Evolutionary conservation across 2,113 vertebrate species (phyloP).

Genomic region (Notothenia rossii): DNA sequence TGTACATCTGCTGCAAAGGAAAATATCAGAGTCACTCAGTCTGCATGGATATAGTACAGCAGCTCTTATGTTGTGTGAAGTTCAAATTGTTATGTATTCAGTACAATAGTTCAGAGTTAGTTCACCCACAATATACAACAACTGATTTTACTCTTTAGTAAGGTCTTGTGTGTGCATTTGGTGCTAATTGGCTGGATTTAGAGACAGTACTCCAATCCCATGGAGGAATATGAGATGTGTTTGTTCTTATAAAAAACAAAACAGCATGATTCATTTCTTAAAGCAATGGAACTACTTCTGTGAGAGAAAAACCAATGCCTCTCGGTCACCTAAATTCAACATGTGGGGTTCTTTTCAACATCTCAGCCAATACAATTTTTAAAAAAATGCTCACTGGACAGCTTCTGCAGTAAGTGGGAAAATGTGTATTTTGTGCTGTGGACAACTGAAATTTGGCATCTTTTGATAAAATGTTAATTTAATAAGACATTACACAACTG

Average conservation of each 20-base stretch:
- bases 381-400: background rate
- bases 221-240: background rate
- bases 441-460: background rate
- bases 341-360: no score
- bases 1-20: conserved; percentile 43
- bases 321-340: background rate
- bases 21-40: conserved; percentile 17
- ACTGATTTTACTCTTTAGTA: background rate
- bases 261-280: background rate
- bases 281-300: background rate
- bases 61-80: conserved; percentile 14
- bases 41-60: conserved; percentile 1
- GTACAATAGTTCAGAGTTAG: background rate
- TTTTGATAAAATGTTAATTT: background rate
- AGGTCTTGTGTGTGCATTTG: background rate
- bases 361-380: no score
- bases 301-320: background rate
- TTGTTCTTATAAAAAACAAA: background rate
- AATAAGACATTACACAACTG: background rate
- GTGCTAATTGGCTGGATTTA: background rate
- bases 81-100: background rate
- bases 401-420: background rate
- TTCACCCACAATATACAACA: conserved; percentile 13
- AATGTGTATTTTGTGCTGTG: background rate
- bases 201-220: background rate